Evolutionary conservation across 2,113 vertebrate genomes (phyloP).

Genomic region (Apteryx owenii): DNA sequence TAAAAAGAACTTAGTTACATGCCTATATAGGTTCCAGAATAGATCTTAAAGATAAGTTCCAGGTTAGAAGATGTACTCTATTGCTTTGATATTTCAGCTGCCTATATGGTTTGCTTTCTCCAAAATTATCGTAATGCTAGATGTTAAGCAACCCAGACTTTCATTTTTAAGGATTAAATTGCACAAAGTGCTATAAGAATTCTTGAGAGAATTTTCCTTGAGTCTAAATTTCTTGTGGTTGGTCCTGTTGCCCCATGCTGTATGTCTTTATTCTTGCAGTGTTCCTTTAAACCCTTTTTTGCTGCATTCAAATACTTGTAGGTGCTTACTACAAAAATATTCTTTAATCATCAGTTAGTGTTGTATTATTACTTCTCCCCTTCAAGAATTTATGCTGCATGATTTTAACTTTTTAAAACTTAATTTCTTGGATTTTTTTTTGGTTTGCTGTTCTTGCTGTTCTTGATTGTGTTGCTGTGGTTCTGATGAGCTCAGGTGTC

Average conservation of each 20-base stretch:
- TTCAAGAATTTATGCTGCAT: background rate
- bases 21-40: background rate
- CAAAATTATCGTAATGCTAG: background rate
- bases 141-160: background rate
- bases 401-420: background rate
- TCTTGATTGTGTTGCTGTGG: background rate
- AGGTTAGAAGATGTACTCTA: background rate
- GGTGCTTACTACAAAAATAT: background rate
- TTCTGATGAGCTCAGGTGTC: background rate
- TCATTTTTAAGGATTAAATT: background rate
- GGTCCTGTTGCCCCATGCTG: background rate
- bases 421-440: background rate
- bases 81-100: background rate
- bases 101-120: background rate
- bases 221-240: background rate
- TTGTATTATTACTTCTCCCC: background rate
- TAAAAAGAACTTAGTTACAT: background rate
- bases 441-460: background rate
- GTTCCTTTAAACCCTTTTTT: background rate
- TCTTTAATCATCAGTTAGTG: background rate
- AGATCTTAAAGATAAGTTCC: background rate
- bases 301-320: background rate
- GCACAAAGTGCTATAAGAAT: background rate
- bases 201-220: background rate
- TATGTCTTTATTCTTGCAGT: background rate